These are phyloP conservation scores for Scaptomyza reducta DNA, from an alignment of 2,888 invertebrate genomes.

Conservation along the genomic window DNA sequence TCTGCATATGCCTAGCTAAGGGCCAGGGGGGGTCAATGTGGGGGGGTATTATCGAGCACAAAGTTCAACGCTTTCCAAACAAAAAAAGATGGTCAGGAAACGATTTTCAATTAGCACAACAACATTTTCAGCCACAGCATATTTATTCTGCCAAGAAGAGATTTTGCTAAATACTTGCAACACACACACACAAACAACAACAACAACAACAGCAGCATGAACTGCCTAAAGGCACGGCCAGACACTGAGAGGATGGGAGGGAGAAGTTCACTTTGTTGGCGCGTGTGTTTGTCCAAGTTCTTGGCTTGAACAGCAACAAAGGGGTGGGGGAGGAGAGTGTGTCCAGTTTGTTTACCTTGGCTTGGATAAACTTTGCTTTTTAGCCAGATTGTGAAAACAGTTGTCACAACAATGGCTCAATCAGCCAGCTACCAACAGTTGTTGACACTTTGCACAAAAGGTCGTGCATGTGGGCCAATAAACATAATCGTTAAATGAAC, in stretches of 20 bases:
- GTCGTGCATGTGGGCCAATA: conserved; percentile 4
- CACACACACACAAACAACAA: conserved; percentile 31
- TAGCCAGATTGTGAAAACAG: conserved; percentile 32
- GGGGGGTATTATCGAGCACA: conserved; percentile 61
- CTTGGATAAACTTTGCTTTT: conserved; percentile 44
- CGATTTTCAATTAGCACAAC: conserved; percentile 61
- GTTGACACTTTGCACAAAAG: conserved; percentile 23
- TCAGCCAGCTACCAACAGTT: conserved; percentile 33
- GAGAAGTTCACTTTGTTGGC: conserved; percentile 32
- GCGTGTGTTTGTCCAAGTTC: conserved; percentile 52
- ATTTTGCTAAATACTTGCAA: conserved; percentile 49
- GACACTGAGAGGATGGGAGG: too few species aligned
- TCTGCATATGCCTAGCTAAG: conserved; percentile 55
- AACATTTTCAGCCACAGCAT: conserved; percentile 35
- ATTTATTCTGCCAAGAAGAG: conserved; percentile 44
- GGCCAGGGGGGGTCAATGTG: neutral
- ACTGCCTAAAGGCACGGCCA: conserved; percentile 1
- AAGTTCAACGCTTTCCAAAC: conserved; percentile 63
- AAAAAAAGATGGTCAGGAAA: conserved; percentile 51
- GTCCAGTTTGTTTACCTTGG: conserved; percentile 45
- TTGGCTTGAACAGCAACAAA: conserved; percentile 13
- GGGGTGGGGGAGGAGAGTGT: neutral
- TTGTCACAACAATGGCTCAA: conserved; percentile 48
- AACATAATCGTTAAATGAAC: conserved; percentile 7
- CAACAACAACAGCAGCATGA: conserved; percentile 15